phyloP scores from a whole-genome alignment of 1,140 invertebrate genomes.

The Cotesia glomerata region DNA sequence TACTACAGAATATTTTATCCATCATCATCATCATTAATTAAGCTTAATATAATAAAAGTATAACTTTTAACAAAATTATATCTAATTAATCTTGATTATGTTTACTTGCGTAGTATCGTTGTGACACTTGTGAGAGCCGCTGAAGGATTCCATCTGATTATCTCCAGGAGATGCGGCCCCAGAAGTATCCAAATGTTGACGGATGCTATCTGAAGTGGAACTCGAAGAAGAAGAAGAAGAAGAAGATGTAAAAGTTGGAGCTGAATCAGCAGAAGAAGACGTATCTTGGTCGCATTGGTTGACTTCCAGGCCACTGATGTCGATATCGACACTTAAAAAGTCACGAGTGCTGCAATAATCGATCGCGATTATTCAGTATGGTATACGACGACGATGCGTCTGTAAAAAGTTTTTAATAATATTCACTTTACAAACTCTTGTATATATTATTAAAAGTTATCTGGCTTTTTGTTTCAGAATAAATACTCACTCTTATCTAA shows the following conservation, averaged over 20 bases:
- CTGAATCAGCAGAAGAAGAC: conserved; percentile 22
- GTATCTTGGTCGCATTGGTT: conserved; percentile 77
- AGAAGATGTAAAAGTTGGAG: neutral
- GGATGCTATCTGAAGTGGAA: no score
- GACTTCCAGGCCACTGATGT: conserved; percentile 80
- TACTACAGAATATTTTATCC: no score
- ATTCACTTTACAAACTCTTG: neutral
- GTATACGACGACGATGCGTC: neutral
- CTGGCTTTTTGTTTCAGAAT: neutral
- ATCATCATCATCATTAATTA: neutral
- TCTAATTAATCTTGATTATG: conserved; percentile 20
- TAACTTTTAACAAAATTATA: neutral
- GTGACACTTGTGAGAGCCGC: conserved; percentile 86
- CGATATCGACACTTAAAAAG: conserved; percentile 83
- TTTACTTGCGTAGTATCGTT: conserved; percentile 73
- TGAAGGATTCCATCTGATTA: conserved; percentile 71
- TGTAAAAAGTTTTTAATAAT: conserved; percentile 28
- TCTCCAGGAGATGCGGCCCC: conserved; percentile 13
- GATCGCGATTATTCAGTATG: neutral
- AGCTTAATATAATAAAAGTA: neutral
- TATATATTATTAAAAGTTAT: neutral
- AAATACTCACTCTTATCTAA: neutral
- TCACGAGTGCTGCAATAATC: conserved; percentile 69
- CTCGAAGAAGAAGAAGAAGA: no score
- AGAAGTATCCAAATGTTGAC: no score